Evolutionary conservation across 2,113 vertebrate genomes (phyloP), one percentile per base, ranked within the genome.

Genomic region (Phalacrocorax pelagicus): DNA sequence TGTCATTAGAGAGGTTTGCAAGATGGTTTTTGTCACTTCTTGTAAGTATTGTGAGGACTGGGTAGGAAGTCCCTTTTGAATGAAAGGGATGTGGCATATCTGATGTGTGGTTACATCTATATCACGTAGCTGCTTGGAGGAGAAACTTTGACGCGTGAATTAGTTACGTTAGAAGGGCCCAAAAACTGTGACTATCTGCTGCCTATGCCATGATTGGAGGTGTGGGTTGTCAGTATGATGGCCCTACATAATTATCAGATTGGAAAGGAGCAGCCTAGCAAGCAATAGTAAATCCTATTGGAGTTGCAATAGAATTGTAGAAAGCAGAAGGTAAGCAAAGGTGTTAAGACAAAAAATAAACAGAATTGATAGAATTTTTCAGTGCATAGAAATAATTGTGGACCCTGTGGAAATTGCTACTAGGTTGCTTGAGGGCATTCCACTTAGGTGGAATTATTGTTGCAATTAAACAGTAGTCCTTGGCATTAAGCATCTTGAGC

Each of bases 381-480:
- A 79, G 47, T 67, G 82, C 15, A 5, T 42, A 62, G 71, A 62
- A 82, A 20, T 93, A 93, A 90, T 90, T 2, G 1, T 42, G 71
- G 47, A 44, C 61, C 47, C 52, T 44, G 44, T 44, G 44, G 44
- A 44, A 61, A 40, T 92, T 92, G 77, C 91, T 94, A 54, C 49
- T 81, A 73, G 84, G 91, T 69, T 93, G 94, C 95, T 92, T 95
- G 73, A 96, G 95, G 95, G 83, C 94, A 89, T 92, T 95, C 81
- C 78, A 92, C 86, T 95, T 97, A 96, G 1, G 11, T 87, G 90
- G 82, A 97, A 90, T 97, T 96, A 96, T 90, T 93, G 86, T 94
- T 86, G 83, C 92, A 96, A 94, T 95, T 96, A 96, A 94, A 65
- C 72, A 81, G 77, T 87, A 89, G 92, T 96, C 95, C 86, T 94